These are phyloP conservation scores for Gymnoscopelus braueri DNA, from an alignment of 2,797 vertebrate species.

Conservation along the genomic window DNA sequence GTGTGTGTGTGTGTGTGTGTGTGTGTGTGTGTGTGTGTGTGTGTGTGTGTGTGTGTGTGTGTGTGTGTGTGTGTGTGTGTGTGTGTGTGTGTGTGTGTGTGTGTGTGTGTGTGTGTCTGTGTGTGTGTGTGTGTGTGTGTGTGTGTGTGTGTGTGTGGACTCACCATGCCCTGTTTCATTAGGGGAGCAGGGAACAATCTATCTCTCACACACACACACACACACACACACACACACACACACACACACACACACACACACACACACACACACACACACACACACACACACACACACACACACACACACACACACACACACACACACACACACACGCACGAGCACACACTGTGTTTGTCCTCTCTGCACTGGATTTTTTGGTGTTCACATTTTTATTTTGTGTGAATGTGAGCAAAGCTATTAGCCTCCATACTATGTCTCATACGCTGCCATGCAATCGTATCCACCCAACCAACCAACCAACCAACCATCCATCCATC, in stretches of 20 bases:
- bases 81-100: slow-evolving; percentile 4
- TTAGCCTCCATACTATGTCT: slow-evolving; percentile 17
- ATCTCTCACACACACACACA: neutral
- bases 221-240: neutral
- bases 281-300: neutral
- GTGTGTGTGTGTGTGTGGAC: slow-evolving; percentile 6
- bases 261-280: slow-evolving; percentile 1
- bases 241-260: slow-evolving; percentile 5
- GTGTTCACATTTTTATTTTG: slow-evolving; percentile 5
- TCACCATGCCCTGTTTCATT: slow-evolving; percentile 23
- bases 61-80: neutral
- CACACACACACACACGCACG: neutral
- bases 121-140: slow-evolving; percentile 17
- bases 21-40: slow-evolving; percentile 4
- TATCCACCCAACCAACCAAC: slow-evolving; percentile 14
- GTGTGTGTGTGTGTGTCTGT: slow-evolving; percentile 19
- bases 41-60: slow-evolving; percentile 8
- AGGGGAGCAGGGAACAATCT: slow-evolving; percentile 10
- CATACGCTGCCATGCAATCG: neutral
- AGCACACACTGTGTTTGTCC: neutral
- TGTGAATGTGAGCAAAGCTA: neutral
- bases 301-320: neutral
- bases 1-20: slow-evolving; percentile 3
- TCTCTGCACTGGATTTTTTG: neutral
- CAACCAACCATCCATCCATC: neutral